phyloP scores from a whole-genome alignment of 2,888 invertebrate genomes.

The Poecilus cupreus region DNA sequence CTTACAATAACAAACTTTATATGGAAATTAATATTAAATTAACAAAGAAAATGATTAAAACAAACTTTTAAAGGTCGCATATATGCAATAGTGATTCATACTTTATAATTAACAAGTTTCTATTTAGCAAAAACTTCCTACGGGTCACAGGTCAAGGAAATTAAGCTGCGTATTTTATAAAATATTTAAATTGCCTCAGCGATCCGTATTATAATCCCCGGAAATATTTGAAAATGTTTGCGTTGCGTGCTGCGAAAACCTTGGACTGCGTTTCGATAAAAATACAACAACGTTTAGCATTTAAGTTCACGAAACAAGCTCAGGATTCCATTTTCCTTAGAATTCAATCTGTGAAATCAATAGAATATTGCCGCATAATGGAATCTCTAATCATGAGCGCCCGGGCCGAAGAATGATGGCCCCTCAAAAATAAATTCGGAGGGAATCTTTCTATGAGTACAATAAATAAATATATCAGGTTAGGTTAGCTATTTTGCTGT shows the following conservation, averaged over 20 bases:
- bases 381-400: conserved; percentile 11
- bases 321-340: neutral
- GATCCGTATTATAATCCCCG: conserved; percentile 1
- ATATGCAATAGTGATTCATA: conserved; percentile 5
- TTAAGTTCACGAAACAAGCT: conserved; percentile 5
- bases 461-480: too few relatives aligned
- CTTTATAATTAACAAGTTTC: conserved; percentile 2
- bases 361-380: conserved; percentile 23
- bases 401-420: neutral
- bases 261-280: conserved; percentile 9
- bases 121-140: conserved; percentile 1
- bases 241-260: conserved; percentile 9
- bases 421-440: conserved; percentile 7
- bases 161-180: conserved; percentile 8
- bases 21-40: neutral
- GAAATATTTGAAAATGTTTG: conserved; percentile 39
- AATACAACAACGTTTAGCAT: conserved; percentile 37
- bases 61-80: conserved; percentile 8
- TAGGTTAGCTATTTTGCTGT: too few relatives aligned
- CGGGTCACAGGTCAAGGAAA: neutral
- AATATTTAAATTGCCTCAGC: conserved; percentile 32
- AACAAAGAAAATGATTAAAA: conserved; percentile 6
- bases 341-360: conserved; percentile 22
- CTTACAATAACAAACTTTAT: conserved; percentile 2
- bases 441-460: too few relatives aligned